These are phyloP conservation scores for Ceraclea dissimilis DNA, from an alignment of 2,888 invertebrate species.

Conservation along the genomic window DNA sequence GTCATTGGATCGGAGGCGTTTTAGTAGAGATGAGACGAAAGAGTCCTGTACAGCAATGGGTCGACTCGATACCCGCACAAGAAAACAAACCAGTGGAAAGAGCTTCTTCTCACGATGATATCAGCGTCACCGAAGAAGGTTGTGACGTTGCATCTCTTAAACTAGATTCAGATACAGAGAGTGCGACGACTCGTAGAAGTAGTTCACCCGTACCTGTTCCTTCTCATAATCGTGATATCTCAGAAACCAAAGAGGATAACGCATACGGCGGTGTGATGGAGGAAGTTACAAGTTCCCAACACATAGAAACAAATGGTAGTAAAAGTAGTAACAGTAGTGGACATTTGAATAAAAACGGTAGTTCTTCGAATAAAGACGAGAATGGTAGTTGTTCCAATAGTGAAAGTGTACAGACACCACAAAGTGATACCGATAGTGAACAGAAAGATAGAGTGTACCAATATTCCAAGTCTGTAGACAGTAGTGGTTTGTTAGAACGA, in stretches of 20 bases:
- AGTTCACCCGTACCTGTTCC: neutral
- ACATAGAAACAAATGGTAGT: neutral
- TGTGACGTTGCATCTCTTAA: conserved; percentile 8
- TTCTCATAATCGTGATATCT: neutral
- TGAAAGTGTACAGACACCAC: conserved; percentile 5
- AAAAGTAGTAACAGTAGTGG: too few species aligned
- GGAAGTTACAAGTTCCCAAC: neutral
- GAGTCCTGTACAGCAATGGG: conserved; percentile 69
- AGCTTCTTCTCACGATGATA: conserved; percentile 18
- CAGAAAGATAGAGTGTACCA: conserved; percentile 8
- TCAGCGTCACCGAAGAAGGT: conserved; percentile 10
- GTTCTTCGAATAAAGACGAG: neutral
- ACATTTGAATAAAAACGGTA: neutral
- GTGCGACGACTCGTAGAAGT: conserved; percentile 30
- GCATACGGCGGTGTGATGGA: neutral
- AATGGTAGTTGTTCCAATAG: neutral
- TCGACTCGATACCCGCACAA: conserved; percentile 56
- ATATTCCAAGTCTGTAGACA: conserved; percentile 16
- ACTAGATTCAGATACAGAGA: conserved; percentile 27
- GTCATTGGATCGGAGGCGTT: conserved; percentile 45
- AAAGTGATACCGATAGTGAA: conserved; percentile 4
- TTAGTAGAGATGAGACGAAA: conserved; percentile 56
- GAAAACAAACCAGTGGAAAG: conserved; percentile 7
- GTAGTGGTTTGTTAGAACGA: conserved; percentile 8
- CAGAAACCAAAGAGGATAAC: neutral